phyloP scores from a whole-genome alignment of 2,797 vertebrate genomes.

The Lophura swinhoii region DNA sequence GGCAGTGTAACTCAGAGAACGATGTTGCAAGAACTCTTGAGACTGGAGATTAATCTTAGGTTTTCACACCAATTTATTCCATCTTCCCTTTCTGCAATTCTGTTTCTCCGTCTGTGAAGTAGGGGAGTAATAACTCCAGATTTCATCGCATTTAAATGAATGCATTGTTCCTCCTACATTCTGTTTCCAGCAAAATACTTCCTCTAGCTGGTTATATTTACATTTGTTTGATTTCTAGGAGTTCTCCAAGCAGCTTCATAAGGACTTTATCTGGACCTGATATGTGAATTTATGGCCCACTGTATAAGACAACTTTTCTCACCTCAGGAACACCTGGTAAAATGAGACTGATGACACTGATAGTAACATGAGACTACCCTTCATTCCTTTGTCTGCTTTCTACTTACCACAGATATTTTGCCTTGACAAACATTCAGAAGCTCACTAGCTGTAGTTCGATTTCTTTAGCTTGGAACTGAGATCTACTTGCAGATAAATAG shows the following conservation, averaged over 20 bases:
- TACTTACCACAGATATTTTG: background rate
- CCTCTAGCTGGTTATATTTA: background rate
- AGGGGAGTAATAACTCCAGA: background rate
- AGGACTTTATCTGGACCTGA: background rate
- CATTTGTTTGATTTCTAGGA: background rate
- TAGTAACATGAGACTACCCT: background rate
- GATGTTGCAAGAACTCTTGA: background rate
- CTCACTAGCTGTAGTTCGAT: background rate
- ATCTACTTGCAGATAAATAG: background rate
- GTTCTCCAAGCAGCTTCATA: background rate
- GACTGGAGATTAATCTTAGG: background rate
- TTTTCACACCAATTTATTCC: background rate
- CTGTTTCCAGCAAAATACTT: background rate
- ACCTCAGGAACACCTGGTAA: background rate
- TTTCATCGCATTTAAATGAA: background rate
- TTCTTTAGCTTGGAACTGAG: background rate
- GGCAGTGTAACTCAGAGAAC: background rate
- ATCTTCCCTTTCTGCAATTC: background rate
- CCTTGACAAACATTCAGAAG: background rate
- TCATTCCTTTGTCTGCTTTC: background rate
- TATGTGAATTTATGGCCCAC: background rate
- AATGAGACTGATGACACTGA: rapidly evolving
- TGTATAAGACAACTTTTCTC: background rate
- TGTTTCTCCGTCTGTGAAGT: background rate
- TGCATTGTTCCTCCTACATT: background rate